A percentile compares a stretch with the other conserved stretches of the same genome.
Conservation (phyloP, 1,140 invertebrate species). For the Prorops nasuta region DNA sequence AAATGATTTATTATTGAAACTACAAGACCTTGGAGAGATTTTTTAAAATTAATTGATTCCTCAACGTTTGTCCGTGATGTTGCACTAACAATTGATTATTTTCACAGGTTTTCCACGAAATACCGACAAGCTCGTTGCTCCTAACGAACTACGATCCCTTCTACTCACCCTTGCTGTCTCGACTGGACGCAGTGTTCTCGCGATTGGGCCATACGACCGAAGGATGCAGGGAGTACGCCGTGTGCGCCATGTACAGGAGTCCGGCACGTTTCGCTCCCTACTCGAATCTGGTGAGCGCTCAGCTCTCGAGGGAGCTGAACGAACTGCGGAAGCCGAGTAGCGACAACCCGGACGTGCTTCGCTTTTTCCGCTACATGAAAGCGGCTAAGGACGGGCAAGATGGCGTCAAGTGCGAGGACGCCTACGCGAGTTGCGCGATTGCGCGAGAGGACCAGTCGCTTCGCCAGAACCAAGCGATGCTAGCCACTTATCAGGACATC, state of each 20-base stretch:
- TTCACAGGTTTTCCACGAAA: conserved; percentile 77
- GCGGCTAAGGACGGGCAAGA: conserved; percentile 84
- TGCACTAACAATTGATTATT: no score
- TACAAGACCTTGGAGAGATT: no score
- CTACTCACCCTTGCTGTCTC: conserved; percentile 77
- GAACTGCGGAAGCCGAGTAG: conserved; percentile 77
- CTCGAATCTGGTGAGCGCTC: conserved; percentile 83
- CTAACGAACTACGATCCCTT: conserved; percentile 84
- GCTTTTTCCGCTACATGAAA: conserved; percentile 86
- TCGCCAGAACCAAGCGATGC: conserved; percentile 73
- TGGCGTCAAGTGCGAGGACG: conserved; percentile 64
- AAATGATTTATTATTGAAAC: no score
- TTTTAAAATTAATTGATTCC: no score
- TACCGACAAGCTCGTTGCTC: conserved; percentile 76
- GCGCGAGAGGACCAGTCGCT: conserved; percentile 58
- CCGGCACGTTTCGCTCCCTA: conserved; percentile 83
- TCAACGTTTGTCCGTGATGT: no score
- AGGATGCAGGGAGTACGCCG: conserved; percentile 73
- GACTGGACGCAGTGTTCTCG: conserved; percentile 78
- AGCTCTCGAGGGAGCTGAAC: conserved; percentile 80
- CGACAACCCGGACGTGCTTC: conserved; percentile 78
- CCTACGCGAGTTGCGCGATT: conserved; percentile 56
- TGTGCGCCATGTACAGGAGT: conserved; percentile 82
- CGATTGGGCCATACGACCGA: conserved; percentile 70
- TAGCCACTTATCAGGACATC: conserved; percentile 81